These are phyloP conservation scores for Gymnoscopelus braueri DNA, from an alignment of 2,797 vertebrate species.

Conservation along the genomic window DNA sequence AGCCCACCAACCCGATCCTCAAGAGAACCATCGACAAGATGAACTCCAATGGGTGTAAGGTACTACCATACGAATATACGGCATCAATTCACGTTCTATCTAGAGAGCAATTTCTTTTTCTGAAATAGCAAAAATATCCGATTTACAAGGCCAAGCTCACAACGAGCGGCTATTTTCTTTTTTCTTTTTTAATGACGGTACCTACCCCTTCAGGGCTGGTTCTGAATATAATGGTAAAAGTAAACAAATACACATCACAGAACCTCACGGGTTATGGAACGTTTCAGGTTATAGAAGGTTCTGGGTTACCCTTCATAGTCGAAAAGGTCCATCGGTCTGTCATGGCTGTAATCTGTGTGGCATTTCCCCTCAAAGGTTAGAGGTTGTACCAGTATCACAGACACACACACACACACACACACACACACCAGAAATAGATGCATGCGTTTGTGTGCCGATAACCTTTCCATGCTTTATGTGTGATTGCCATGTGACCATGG, in stretches of 20 bases:
- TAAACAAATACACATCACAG: too few species aligned
- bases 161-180: too few species aligned
- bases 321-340: neutral
- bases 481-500: conserved; percentile 56
- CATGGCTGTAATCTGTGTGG: conserved; percentile 56
- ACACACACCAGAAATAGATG: conserved; percentile 66
- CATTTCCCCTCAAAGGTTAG: conserved; percentile 82
- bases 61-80: conserved; percentile 57
- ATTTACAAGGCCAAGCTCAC: too few species aligned
- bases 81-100: too few species aligned
- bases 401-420: conserved; percentile 40
- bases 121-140: too few species aligned
- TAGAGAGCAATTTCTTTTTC: too few species aligned
- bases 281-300: too few species aligned
- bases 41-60: conserved; percentile 95
- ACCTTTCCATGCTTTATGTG: conserved; percentile 38
- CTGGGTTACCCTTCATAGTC: too few species aligned
- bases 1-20: conserved; percentile 85
- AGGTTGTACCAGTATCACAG: conserved; percentile 72
- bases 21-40: conserved; percentile 91
- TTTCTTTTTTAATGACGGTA: too few species aligned
- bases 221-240: too few species aligned
- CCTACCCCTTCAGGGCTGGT: too few species aligned
- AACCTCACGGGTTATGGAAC: too few species aligned
- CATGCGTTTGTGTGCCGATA: conserved; percentile 15